Evolutionary conservation across 2,888 invertebrate species (phyloP), one percentile per base, ranked within the genome.

Genomic region (Philaethria dido): DNA sequence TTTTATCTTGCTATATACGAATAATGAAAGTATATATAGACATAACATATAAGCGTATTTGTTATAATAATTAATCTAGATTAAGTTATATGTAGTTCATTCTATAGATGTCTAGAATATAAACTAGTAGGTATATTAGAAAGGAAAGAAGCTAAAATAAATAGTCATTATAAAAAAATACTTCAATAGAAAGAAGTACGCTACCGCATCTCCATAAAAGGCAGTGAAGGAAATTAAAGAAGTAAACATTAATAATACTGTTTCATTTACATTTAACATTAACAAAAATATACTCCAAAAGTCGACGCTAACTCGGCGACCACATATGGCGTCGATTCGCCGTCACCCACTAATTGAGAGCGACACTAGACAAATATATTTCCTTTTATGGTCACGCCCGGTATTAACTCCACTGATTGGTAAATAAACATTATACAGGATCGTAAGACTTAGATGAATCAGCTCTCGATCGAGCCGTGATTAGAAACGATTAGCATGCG

Each of bases 401-500:
- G 86, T 80, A 88, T 88, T 85, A 89, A 85, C 80, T 80, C 81
- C 80, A 85, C 85, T 88, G 88, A 90, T 91, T 88, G 87, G 85
- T 89, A 88, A 90, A 90, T 89, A 90, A 91, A 91, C 87, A 87
- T 83, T 79, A 81, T 83, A 85, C 82, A 85, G 85, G 82, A 87
- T 85, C 75, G 78, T 82, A 82, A 83, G 80, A 78, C 78, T 69
- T 77, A 83, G 87, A 86, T 91, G 91, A 90, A 89, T 92, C 90
- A 91, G 89, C 83, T 84, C 84, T 83, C 86, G 89, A 91, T 91
- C 88, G 86, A 77, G 83, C 79, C 81, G 82, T 90, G 90, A 90
- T 92, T 91, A 91, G 86, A 84, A 76, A 79, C 89, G 89, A 91
- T 92, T 91, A 92, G 87, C 87, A 88, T 90, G 86, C 85, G 86